phyloP scores from a whole-genome alignment of 2,113 vertebrate genomes.

The Drymodes brunneopygia region DNA sequence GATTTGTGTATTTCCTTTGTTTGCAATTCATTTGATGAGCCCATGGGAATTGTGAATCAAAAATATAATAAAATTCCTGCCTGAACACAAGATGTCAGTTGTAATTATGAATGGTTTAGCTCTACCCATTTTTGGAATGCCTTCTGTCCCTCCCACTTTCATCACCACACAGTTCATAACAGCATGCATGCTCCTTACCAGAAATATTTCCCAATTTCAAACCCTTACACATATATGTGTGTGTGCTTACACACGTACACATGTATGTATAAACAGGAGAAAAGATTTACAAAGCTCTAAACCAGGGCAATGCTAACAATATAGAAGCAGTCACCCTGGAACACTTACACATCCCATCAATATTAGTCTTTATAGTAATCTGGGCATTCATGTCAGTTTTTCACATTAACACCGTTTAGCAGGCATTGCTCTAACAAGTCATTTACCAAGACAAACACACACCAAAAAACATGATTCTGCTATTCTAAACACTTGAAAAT shows the following conservation, averaged over 20 bases:
- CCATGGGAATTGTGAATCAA: not conserved
- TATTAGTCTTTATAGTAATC: not conserved
- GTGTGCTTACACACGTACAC: not conserved
- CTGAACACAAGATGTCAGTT: not conserved
- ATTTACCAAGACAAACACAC: not conserved
- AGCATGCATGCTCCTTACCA: slow-evolving; percentile 10
- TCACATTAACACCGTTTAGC: not conserved
- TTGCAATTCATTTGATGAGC: not conserved
- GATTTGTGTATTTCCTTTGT: not conserved
- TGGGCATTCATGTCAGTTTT: slow-evolving; percentile 7
- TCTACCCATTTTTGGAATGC: not conserved
- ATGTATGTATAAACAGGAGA: not conserved
- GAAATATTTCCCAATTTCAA: not conserved
- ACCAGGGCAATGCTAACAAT: not conserved
- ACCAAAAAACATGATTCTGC: not conserved
- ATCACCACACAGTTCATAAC: not conserved
- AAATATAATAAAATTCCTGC: not conserved
- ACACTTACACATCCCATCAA: not conserved
- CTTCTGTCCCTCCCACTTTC: slow-evolving; percentile 13
- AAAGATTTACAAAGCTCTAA: slow-evolving; percentile 14
- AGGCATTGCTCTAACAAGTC: not conserved
- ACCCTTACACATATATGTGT: not conserved
- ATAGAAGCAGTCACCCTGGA: not conserved
- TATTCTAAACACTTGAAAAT: slow-evolving; percentile 23
- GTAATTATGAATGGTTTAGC: not conserved